Evolutionary conservation across 2,797 vertebrate genomes (phyloP).

Genomic region (Sebastes nivosus): DNA sequence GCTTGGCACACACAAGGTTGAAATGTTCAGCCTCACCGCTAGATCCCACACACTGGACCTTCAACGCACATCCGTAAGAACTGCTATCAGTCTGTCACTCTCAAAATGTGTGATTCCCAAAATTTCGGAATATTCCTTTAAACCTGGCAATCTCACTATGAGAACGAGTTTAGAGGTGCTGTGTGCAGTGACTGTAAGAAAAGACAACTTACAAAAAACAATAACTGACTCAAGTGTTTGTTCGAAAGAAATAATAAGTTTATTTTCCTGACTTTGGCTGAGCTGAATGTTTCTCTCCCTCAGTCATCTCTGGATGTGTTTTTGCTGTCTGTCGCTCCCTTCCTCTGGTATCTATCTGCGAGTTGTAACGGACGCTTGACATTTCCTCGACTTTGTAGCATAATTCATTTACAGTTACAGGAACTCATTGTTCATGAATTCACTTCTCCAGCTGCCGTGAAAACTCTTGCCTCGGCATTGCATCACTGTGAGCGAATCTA

Average conservation of each 20-base stretch:
- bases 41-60: no score
- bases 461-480: constrained; percentile 4
- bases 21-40: no score
- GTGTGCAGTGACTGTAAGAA: background rate
- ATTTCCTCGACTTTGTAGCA: background rate
- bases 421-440: constrained; percentile 21
- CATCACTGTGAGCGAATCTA: constrained; percentile 46
- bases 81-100: background rate
- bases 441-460: background rate
- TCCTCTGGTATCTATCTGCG: background rate
- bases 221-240: background rate
- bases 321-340: background rate
- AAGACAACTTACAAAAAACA: background rate
- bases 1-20: no score
- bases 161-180: background rate
- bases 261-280: background rate
- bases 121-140: background rate
- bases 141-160: background rate
- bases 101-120: background rate
- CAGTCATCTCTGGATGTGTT: background rate
- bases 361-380: background rate
- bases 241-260: background rate
- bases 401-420: constrained; percentile 32
- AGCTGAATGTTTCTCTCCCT: background rate
- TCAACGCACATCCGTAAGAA: background rate